phyloP scores from a whole-genome alignment of 2,888 invertebrate genomes.

The Embidobia sp. region DNA sequence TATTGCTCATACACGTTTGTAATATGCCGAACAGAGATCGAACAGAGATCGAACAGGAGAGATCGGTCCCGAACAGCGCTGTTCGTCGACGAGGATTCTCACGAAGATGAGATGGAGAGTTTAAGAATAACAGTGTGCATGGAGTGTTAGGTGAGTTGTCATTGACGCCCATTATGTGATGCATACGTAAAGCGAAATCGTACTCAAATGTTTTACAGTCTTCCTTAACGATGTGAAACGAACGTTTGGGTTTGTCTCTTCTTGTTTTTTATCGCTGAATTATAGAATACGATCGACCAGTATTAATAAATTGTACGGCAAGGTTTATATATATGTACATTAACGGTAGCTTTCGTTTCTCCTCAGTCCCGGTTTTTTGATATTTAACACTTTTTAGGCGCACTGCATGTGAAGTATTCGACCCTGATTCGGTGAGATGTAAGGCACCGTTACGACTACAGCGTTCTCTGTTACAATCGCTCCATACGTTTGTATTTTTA shows the following conservation, averaged over 20 bases:
- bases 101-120: background rate
- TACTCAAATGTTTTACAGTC: conserved; percentile 74
- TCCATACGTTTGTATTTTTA: too few species aligned
- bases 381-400: conserved; percentile 20
- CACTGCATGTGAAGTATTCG: too few species aligned
- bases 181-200: conserved; percentile 55
- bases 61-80: conserved; percentile 32
- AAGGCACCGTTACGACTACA: too few species aligned
- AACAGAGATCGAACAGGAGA: background rate
- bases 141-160: conserved; percentile 50
- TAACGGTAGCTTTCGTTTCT: conserved; percentile 30
- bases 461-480: too few species aligned
- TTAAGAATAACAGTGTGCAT: conserved; percentile 51
- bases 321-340: conserved; percentile 44
- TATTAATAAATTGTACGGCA: conserved; percentile 58
- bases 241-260: conserved; percentile 53
- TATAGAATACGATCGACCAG: conserved; percentile 57
- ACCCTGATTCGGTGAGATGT: too few species aligned
- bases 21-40: conserved; percentile 70
- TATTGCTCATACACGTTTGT: conserved; percentile 79
- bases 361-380: conserved; percentile 29
- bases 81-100: conserved; percentile 67
- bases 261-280: conserved; percentile 52
- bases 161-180: conserved; percentile 50
- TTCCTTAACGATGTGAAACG: conserved; percentile 69